phyloP scores from a whole-genome alignment of 1,140 invertebrate species.

The Aphaenogaster ashmeadi region DNA sequence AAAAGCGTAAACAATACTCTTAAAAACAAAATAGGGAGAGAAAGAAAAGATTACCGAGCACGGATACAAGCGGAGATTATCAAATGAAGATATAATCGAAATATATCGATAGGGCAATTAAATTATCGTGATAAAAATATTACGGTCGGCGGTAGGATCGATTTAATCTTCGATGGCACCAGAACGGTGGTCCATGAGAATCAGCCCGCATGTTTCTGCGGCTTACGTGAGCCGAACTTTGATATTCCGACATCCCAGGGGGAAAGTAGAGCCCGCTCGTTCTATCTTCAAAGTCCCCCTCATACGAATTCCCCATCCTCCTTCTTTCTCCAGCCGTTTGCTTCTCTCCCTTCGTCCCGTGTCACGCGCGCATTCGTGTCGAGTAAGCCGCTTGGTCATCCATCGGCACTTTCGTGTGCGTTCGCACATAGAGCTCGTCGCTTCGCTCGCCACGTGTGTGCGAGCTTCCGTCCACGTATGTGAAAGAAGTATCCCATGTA shows the following conservation, averaged over 20 bases:
- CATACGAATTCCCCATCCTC: conserved; percentile 58
- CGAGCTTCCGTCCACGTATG: not conserved
- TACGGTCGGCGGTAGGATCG: conserved; percentile 30
- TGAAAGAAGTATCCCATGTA: conserved; percentile 19
- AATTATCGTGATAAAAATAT: conserved; percentile 55
- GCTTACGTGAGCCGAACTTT: conserved; percentile 56
- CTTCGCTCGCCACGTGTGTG: conserved; percentile 19
- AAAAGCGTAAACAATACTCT: conserved; percentile 25
- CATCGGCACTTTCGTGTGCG: conserved; percentile 58
- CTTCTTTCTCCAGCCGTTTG: conserved; percentile 31
- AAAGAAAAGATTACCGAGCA: not conserved
- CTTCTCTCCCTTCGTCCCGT: conserved; percentile 29
- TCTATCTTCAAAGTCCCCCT: conserved; percentile 71
- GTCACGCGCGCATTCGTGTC: conserved; percentile 67
- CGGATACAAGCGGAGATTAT: not conserved
- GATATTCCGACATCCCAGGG: conserved; percentile 61
- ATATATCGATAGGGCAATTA: conserved; percentile 17
- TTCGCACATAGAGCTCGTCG: conserved; percentile 38
- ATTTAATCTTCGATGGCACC: conserved; percentile 50
- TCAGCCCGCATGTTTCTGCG: conserved; percentile 60
- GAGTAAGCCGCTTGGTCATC: conserved; percentile 71
- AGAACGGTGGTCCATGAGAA: conserved; percentile 48
- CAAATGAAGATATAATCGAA: conserved; percentile 23
- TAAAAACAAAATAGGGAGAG: not conserved
- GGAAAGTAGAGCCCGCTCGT: conserved; percentile 73